Percentiles rank a stretch among this genome's conserved stretches.
phyloP scores from a whole-genome alignment of 2,888 invertebrate genomes.

The Azorinus chamasolen region DNA sequence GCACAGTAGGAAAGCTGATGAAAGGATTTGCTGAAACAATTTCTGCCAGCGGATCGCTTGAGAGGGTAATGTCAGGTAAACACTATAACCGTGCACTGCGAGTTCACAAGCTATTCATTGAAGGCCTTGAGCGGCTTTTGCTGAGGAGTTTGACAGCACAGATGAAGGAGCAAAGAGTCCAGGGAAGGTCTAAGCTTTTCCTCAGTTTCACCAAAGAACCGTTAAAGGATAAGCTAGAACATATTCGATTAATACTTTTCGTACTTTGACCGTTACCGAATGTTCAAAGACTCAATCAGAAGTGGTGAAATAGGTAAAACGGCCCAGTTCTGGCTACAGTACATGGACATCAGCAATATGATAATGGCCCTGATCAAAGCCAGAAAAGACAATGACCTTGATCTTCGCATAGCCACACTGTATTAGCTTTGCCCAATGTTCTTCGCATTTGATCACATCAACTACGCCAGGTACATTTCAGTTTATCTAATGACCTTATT shows the following conservation, averaged over 20 bases:
- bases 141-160: slow-evolving; percentile 4
- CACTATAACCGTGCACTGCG: slow-evolving; percentile 53
- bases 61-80: slow-evolving; percentile 38
- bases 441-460: slow-evolving; percentile 46
- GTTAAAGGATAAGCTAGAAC: neutral
- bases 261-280: slow-evolving; percentile 17
- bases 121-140: slow-evolving; percentile 38
- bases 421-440: slow-evolving; percentile 47
- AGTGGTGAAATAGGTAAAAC: slow-evolving; percentile 40
- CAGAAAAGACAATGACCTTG: slow-evolving; percentile 53
- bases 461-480: slow-evolving; percentile 54
- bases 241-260: slow-evolving; percentile 8
- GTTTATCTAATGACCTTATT: slow-evolving; percentile 37
- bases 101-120: slow-evolving; percentile 29
- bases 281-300: slow-evolving; percentile 33
- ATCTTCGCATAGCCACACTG: slow-evolving; percentile 33
- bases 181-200: neutral
- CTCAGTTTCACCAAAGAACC: slow-evolving; percentile 11
- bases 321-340: slow-evolving; percentile 49
- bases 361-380: slow-evolving; percentile 41
- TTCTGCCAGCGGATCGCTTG: slow-evolving; percentile 43
- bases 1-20: slow-evolving; percentile 41
- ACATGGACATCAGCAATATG: slow-evolving; percentile 37
- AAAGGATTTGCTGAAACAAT: slow-evolving; percentile 36
- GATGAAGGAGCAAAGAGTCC: neutral